Evolutionary conservation across 1,140 invertebrate genomes (phyloP).

Genomic region (Coptotermes formosanus): DNA sequence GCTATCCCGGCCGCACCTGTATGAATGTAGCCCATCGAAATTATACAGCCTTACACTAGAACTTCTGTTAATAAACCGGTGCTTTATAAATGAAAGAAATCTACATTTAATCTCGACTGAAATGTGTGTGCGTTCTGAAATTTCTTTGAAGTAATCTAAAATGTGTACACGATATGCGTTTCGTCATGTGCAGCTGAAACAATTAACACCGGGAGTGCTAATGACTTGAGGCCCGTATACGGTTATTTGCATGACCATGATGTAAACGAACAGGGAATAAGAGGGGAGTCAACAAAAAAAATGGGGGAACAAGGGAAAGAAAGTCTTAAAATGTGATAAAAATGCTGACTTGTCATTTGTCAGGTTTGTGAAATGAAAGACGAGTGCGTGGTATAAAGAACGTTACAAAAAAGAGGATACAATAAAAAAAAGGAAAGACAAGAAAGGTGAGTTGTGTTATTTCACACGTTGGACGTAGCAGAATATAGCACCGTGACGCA

Average conservation of each 20-base stretch:
- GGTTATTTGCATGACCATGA: neutral
- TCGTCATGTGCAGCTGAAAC: neutral
- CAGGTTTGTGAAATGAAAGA: constrained; percentile 3
- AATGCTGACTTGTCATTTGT: constrained; percentile 16
- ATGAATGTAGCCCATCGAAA: too few species aligned
- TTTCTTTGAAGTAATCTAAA: too few species aligned
- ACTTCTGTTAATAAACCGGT: too few species aligned
- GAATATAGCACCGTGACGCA: neutral
- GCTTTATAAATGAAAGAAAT: too few species aligned
- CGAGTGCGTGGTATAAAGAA: neutral
- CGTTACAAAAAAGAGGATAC: neutral
- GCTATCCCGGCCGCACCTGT: too few species aligned
- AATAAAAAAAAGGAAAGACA: neutral
- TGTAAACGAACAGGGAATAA: neutral
- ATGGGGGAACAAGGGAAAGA: neutral
- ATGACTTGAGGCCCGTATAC: neutral
- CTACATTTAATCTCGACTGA: too few species aligned
- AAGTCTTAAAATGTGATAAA: neutral
- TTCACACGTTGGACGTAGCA: neutral
- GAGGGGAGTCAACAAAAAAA: neutral
- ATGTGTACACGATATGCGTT: too few species aligned
- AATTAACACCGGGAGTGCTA: neutral
- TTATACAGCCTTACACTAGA: too few species aligned
- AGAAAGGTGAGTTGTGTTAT: neutral
- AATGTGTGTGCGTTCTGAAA: too few species aligned